These are phyloP conservation scores for Acrocephalus kingi DNA, from an alignment of 2,113 vertebrate species.

Conservation along the genomic window DNA sequence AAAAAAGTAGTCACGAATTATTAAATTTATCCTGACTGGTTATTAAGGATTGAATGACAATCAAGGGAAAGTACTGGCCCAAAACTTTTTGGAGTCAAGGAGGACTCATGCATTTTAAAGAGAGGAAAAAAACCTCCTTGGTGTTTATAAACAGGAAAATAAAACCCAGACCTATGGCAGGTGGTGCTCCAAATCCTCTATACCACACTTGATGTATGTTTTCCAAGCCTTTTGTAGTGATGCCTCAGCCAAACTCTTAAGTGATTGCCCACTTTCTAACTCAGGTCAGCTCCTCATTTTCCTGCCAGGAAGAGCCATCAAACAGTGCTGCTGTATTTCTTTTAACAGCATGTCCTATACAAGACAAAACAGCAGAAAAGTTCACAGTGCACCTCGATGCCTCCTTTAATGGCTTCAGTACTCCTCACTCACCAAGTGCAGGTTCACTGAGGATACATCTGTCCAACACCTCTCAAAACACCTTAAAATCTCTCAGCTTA, in stretches of 20 bases:
- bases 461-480: neutral
- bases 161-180: neutral
- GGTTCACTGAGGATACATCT: neutral
- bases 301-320: neutral
- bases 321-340: neutral
- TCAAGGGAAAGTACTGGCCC: neutral
- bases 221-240: neutral
- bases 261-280: neutral
- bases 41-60: neutral
- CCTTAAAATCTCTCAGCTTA: neutral
- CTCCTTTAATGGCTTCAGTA: neutral
- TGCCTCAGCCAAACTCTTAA: neutral
- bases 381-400: accelerated
- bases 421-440: neutral
- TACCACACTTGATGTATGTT: neutral
- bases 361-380: neutral
- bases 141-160: neutral
- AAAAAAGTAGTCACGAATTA: neutral
- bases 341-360: neutral
- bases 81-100: neutral
- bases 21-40: neutral
- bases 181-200: neutral
- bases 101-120: neutral
- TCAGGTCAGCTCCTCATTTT: neutral
- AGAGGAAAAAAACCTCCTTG: neutral